Conservation (phyloP, 2,888 invertebrate genomes). For the Eupithecia pulchellata region DNA sequence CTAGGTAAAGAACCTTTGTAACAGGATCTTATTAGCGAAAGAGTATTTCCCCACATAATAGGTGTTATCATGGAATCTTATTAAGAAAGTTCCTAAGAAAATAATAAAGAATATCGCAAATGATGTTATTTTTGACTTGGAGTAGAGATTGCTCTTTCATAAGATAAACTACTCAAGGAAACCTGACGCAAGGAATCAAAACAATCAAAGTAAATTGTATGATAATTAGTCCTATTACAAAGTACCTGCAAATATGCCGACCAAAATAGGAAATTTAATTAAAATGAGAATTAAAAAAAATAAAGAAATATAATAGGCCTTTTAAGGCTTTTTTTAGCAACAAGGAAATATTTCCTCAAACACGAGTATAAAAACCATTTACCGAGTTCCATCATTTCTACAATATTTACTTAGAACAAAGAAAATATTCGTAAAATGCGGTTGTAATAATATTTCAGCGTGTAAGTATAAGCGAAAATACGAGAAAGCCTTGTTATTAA, state of each 20-base stretch:
- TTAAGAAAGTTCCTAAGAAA: neutral
- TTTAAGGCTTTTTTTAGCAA: no score
- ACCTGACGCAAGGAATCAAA: no score
- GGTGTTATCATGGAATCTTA: neutral
- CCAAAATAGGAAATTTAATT: no score
- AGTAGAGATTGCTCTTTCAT: neutral
- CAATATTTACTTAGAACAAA: neutral
- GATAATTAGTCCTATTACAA: no score
- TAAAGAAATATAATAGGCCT: no score
- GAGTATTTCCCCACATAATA: neutral
- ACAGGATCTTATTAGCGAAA: conserved; percentile 1
- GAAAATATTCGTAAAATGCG: neutral
- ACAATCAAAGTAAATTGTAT: no score
- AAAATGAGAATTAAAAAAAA: no score
- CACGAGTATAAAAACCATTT: no score
- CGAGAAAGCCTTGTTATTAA: neutral
- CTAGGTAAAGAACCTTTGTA: conserved; percentile 1
- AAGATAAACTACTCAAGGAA: neutral
- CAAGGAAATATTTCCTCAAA: no score
- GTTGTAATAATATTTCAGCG: neutral
- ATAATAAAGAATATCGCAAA: neutral
- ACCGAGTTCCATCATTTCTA: no score
- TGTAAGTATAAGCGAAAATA: neutral
- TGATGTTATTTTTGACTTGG: neutral
- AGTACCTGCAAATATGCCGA: no score